Evolutionary conservation across 1,140 invertebrate genomes (phyloP).

Genomic region (Portunus trituberculatus): DNA sequence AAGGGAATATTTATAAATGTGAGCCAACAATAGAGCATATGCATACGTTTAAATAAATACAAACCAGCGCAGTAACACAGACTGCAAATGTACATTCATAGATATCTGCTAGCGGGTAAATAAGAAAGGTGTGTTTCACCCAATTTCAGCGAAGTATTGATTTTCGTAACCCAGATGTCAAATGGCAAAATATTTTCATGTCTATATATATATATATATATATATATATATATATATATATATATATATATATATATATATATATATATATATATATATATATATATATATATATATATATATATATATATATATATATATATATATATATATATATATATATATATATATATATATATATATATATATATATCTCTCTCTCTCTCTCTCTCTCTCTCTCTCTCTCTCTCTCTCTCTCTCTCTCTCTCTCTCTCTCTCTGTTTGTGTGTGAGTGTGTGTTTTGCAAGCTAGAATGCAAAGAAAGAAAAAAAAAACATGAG

Average conservation of each 20-base stretch:
- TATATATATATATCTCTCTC: not conserved
- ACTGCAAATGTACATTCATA: not conserved
- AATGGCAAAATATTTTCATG: not conserved
- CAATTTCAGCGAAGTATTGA: not conserved
- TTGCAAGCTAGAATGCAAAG: not conserved
- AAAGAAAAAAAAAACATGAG: not conserved
- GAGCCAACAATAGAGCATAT: not conserved
- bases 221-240: too few relatives aligned
- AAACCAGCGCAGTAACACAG: not conserved
- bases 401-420: not conserved
- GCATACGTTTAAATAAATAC: not conserved
- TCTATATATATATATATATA: too few relatives aligned
- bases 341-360: too few relatives aligned
- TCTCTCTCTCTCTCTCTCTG: slow-evolving; percentile 8
- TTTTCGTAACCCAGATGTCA: not conserved
- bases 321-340: too few relatives aligned
- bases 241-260: too few relatives aligned
- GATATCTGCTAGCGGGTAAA: not conserved
- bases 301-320: too few relatives aligned
- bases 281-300: too few relatives aligned
- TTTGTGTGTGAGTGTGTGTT: not conserved
- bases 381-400: slow-evolving; percentile 18
- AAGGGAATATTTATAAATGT: too few relatives aligned
- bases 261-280: too few relatives aligned
- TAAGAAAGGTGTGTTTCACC: not conserved